Evolutionary conservation across 2,113 vertebrate genomes (phyloP), one percentile per base, ranked within the genome.

Genomic region (Mustelus asterias): DNA sequence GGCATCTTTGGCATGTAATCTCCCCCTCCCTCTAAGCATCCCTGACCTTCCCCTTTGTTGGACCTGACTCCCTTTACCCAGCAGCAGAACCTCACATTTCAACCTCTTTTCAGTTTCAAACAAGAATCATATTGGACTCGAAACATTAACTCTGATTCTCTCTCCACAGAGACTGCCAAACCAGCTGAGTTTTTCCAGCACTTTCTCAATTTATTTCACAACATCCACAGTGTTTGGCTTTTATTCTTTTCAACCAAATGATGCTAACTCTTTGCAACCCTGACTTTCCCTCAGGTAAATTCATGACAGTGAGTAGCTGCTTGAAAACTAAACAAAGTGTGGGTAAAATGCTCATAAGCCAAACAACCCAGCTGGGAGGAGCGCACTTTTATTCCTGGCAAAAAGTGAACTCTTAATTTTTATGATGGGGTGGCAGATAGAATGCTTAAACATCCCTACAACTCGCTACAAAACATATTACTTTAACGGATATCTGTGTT

Each of bases 401-500:
- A n/a, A 54, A 67, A 93, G n/a, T 65, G 4, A 93, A 93, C 89
- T 65, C n/a, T 37, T 92, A 29, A 90, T 60, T 58, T 48, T 60
- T 90, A 60, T 26, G 29, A 14, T 90, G 88, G 88, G 54, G 60
- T 60, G 16, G 60, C 88, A 58, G 88, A 90, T 60, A 60, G 11
- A 7, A 65, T 65, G 16, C 63, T 93, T 65, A 65, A 63, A 93
- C 60, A 37, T 65, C 33, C 22, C 60, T 22, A 37, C n/a, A 65
- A 60, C 33, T 33, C 65, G 89, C 89, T 93, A 65, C 89, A 93
- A 93, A 93, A 93, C 89, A 93, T 90, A 90, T 93, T 65, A 63
- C 16, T 93, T 93, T 93, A 65, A 93, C 63, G 89, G 89, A 65
- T 93, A 65, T 93, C 89, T 93, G 89, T 93, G 89, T 93, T 65